A percentile compares a stretch with the other conserved stretches of the same genome.
Evolutionary conservation across 2,888 invertebrate genomes (phyloP).

Genomic region (Dynastes tityus): DNA sequence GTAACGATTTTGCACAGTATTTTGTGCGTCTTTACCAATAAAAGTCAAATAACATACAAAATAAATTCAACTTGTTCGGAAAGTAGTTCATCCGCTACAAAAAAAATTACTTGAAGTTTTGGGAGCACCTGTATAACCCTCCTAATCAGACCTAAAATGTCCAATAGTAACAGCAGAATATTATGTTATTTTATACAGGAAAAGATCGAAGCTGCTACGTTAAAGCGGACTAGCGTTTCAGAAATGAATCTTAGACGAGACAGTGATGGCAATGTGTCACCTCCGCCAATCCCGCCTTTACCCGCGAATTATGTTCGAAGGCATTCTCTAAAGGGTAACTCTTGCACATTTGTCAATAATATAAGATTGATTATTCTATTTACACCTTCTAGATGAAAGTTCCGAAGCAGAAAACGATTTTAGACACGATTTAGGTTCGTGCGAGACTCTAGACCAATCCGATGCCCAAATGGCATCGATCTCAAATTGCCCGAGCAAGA

Average conservation of each 20-base stretch:
- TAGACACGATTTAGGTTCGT: slow-evolving; percentile 64
- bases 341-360: background rate
- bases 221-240: slow-evolving; percentile 65
- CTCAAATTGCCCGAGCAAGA: slow-evolving; percentile 67
- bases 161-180: too few relatives aligned
- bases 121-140: too few relatives aligned
- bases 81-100: too few relatives aligned
- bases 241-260: slow-evolving; percentile 60
- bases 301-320: slow-evolving; percentile 74
- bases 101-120: too few relatives aligned
- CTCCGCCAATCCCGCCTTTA: slow-evolving; percentile 79
- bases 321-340: slow-evolving; percentile 59
- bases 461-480: slow-evolving; percentile 69
- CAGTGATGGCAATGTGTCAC: slow-evolving; percentile 72
- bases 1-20: too few relatives aligned
- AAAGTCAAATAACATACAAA: too few relatives aligned
- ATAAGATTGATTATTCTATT: background rate
- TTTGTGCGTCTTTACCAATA: too few relatives aligned
- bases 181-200: slow-evolving; percentile 57
- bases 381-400: slow-evolving; percentile 70
- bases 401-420: slow-evolving; percentile 71
- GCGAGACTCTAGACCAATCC: slow-evolving; percentile 70
- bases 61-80: too few relatives aligned
- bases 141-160: too few relatives aligned
- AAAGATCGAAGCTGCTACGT: slow-evolving; percentile 60